These are phyloP conservation scores for Oscheius sp. DNA, from an alignment of 2,888 invertebrate species.

Conservation along the genomic window DNA sequence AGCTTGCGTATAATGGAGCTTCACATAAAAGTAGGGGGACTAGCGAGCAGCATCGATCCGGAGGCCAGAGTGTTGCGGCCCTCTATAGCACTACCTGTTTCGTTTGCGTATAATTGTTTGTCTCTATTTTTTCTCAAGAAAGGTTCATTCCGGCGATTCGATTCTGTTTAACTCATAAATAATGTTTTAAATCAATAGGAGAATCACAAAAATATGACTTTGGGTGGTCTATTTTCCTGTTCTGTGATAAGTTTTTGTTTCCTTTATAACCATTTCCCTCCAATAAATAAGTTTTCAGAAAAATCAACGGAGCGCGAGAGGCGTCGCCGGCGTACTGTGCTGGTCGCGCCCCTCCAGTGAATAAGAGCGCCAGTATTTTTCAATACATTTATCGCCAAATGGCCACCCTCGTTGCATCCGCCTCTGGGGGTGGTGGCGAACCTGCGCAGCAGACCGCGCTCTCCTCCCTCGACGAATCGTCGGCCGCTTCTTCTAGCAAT, in stretches of 20 bases:
- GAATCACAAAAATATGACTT: too few species aligned
- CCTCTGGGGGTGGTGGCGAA: slow-evolving; percentile 31
- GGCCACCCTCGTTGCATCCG: slow-evolving; percentile 52
- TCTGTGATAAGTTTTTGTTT: too few species aligned
- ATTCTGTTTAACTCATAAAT: too few species aligned
- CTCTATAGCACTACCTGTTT: neutral
- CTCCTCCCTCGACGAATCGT: slow-evolving; percentile 8
- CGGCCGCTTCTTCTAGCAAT: neutral
- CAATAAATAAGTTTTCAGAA: neutral
- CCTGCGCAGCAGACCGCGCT: neutral
- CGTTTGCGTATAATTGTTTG: neutral
- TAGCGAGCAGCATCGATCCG: slow-evolving; percentile 30
- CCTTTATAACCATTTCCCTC: neutral
- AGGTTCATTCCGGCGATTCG: too few species aligned
- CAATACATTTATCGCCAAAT: slow-evolving; percentile 46
- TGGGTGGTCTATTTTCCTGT: too few species aligned
- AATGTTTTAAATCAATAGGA: too few species aligned
- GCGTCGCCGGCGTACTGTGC: slow-evolving; percentile 32
- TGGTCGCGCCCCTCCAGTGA: slow-evolving; percentile 27
- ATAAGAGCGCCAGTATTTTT: slow-evolving; percentile 41
- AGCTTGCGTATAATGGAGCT: neutral
- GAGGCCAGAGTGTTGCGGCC: slow-evolving; percentile 25
- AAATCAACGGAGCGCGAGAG: slow-evolving; percentile 14
- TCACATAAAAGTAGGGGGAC: slow-evolving; percentile 21
- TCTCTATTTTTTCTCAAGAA: too few species aligned